Percentiles rank a stretch among this genome's conserved stretches.
Evolutionary conservation across 2,888 invertebrate species (phyloP).

Genomic region (Drosophila rellima): DNA sequence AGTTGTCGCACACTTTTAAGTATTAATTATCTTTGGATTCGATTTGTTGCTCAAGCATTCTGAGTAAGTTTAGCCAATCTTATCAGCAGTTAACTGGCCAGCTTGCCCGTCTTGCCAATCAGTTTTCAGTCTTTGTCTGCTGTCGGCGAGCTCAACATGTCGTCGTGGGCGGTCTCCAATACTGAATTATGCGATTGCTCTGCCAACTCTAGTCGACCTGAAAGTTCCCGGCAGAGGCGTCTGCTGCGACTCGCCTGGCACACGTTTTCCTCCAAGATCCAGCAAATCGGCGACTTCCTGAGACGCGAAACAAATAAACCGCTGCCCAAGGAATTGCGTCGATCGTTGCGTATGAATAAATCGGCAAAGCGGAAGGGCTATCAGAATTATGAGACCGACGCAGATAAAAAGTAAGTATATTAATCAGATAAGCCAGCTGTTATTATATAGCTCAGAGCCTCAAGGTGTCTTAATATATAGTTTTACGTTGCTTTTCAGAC

Average conservation of each 20-base stretch:
- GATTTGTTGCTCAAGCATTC: slow-evolving; percentile 4
- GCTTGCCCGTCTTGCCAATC: slow-evolving; percentile 22
- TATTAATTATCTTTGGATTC: background rate
- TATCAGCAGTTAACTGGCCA: slow-evolving; percentile 34
- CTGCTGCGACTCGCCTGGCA: slow-evolving; percentile 75
- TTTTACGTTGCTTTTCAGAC: slow-evolving; percentile 37
- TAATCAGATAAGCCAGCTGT: slow-evolving; percentile 55
- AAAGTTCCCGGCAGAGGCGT: slow-evolving; percentile 26
- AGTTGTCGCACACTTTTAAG: slow-evolving; percentile 9
- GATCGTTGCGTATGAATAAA: slow-evolving; percentile 79
- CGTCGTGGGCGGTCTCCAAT: slow-evolving; percentile 68
- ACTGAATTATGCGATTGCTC: slow-evolving; percentile 44
- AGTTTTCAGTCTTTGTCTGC: slow-evolving; percentile 57
- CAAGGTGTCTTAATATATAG: slow-evolving; percentile 9
- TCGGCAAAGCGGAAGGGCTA: slow-evolving; percentile 79
- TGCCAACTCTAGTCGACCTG: slow-evolving; percentile 14
- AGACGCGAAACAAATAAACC: slow-evolving; percentile 75
- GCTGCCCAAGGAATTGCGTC: slow-evolving; percentile 76
- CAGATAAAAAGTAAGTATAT: slow-evolving; percentile 75
- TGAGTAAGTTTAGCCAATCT: slow-evolving; percentile 41
- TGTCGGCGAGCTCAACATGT: slow-evolving; percentile 50
- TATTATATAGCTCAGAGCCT: slow-evolving; percentile 32
- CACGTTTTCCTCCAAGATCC: slow-evolving; percentile 68
- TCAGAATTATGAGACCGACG: slow-evolving; percentile 73
- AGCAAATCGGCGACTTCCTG: slow-evolving; percentile 64